Percentiles rank a stretch among this genome's conserved stretches.
Evolutionary conservation across 2,888 invertebrate genomes (phyloP).

Genomic region (Lycaena phlaeas): DNA sequence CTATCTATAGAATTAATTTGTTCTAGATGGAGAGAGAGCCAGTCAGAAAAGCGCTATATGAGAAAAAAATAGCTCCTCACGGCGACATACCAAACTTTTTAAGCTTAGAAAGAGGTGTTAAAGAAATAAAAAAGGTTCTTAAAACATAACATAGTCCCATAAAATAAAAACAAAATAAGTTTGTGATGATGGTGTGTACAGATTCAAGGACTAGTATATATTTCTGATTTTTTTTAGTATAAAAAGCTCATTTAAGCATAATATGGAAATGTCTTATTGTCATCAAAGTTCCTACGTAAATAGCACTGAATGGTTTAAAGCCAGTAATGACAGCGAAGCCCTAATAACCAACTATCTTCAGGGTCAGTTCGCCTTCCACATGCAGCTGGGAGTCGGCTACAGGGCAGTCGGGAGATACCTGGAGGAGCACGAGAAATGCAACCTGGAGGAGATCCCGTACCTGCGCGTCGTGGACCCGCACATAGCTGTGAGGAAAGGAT

Average conservation of each 20-base stretch:
- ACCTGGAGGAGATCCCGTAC: not conserved
- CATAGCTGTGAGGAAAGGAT: not conserved
- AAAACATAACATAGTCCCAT: not conserved
- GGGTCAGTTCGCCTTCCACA: not conserved
- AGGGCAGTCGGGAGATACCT: not conserved
- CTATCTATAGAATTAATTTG: not conserved
- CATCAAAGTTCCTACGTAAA: not conserved
- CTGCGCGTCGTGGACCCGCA: not conserved
- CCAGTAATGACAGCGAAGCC: too few species aligned
- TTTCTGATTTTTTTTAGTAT: not conserved
- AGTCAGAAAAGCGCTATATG: constrained; percentile 69
- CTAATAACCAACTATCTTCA: too few species aligned
- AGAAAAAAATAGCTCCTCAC: constrained; percentile 72
- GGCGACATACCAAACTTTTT: constrained; percentile 72
- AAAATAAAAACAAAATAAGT: too few species aligned
- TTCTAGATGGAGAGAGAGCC: constrained; percentile 61
- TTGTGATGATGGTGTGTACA: too few species aligned
- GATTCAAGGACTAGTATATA: too few species aligned
- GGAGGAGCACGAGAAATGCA: constrained; percentile 4
- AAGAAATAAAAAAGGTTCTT: constrained; percentile 53
- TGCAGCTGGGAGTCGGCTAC: not conserved
- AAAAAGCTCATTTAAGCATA: not conserved
- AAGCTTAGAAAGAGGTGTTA: constrained; percentile 72
- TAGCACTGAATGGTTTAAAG: not conserved
- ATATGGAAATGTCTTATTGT: not conserved